Evolutionary conservation across 2,888 invertebrate genomes (phyloP), one percentile per base, ranked within the genome.

Genomic region (Lagria hirta): DNA sequence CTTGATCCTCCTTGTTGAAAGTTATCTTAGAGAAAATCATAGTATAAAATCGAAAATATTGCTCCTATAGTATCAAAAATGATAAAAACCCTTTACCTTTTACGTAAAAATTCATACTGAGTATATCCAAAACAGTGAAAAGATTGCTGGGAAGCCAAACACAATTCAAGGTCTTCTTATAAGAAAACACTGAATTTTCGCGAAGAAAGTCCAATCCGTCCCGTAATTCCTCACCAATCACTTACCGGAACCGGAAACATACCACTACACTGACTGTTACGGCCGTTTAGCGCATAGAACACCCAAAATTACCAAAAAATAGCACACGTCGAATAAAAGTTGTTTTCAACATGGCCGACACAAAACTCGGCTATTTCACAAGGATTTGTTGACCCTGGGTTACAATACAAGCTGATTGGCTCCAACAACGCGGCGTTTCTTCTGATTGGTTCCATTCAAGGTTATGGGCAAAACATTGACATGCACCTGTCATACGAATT

Each of bases 361-460:
- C 66, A 65, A 70, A 70, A 71, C 69, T 71, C 70, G 65, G 70
- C 68, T 71, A 68, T 71, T 70, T 70, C 68, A 71, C 68, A 70
- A 72, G 71, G 70, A 72, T 72, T 72, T 73, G 73, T 73, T 73
- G 73, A 73, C 73, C 73, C 72, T 72, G 72, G 70, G 65, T 62
- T 58, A 56, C 53, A 51, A 56, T 55, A 55, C 52, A 48, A 57
- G 61, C 52, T 64, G 54, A 72, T 73, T 73, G 72, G 72, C 61
- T 55, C 65, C 48, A 12, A 28, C 52, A 59, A 57, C 59, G 64
- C 62, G 58, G 61, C 64, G 62, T 50, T 54, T 54, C 45, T 54
- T 58, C 60, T 61, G 57, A 72, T 72, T 72, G 71, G 73, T 53
- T 54, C 52, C 43, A 68, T 70, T 72, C 73, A 73, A 73, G 73